Conservation (phyloP, 2,888 invertebrate species). For the Zaprionus bogoriensis region DNA sequence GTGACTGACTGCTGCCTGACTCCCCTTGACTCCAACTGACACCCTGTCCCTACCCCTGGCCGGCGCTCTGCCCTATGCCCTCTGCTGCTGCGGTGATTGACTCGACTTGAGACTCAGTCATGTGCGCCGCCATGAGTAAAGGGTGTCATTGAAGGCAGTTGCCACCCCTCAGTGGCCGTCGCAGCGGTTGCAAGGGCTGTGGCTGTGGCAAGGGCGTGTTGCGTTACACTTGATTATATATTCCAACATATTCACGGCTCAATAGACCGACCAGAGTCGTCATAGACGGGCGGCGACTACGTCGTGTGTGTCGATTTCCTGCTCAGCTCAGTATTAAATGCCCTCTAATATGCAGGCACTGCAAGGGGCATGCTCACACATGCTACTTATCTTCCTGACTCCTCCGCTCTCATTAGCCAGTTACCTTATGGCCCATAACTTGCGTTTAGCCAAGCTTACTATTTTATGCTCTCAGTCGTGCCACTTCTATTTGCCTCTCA, state of each 20-base stretch:
- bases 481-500: background rate
- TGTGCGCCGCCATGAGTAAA: constrained; percentile 35
- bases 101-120: constrained; percentile 60
- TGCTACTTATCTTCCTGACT: background rate
- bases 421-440: background rate
- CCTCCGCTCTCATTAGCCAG: background rate
- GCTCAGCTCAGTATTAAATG: constrained; percentile 8
- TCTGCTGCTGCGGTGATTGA: constrained; percentile 43
- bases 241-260: constrained; percentile 78
- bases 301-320: constrained; percentile 49
- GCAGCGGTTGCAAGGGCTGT: constrained; percentile 6
- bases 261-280: constrained; percentile 62
- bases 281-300: constrained; percentile 33
- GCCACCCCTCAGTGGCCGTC: constrained; percentile 10
- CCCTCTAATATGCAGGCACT: background rate
- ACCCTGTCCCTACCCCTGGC: constrained; percentile 7
- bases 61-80: background rate
- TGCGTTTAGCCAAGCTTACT: background rate
- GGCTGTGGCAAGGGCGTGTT: constrained; percentile 41
- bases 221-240: constrained; percentile 76
- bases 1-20: constrained; percentile 28
- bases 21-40: background rate
- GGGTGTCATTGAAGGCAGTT: constrained; percentile 41
- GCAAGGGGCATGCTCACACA: constrained; percentile 2
- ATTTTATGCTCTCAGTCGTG: background rate